Percentiles rank a stretch among this genome's conserved stretches.
Conservation (phyloP, 2,888 invertebrate genomes). For the Cheilosia urbana region DNA sequence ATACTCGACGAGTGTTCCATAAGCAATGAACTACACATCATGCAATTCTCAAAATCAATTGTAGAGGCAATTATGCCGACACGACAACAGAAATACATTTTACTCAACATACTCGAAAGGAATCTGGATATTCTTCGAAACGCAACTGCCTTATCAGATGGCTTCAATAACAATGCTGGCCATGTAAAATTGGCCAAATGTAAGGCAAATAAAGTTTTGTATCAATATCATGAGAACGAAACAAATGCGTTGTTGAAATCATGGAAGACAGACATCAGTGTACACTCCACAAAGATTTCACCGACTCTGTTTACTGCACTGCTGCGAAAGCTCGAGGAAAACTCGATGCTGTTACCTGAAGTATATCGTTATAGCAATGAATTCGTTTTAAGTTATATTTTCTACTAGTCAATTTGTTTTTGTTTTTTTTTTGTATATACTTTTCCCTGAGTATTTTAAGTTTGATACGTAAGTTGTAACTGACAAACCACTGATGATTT, state of each 20-base stretch:
- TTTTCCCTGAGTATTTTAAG: background rate
- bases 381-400: slow-evolving; percentile 80
- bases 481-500: background rate
- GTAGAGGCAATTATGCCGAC: slow-evolving; percentile 77
- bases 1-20: slow-evolving; percentile 74
- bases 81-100: slow-evolving; percentile 78
- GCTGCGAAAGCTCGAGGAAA: slow-evolving; percentile 77
- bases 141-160: slow-evolving; percentile 51
- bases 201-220: slow-evolving; percentile 77
- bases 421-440: slow-evolving; percentile 4
- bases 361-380: slow-evolving; percentile 79
- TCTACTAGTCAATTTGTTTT: slow-evolving; percentile 76
- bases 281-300: slow-evolving; percentile 79
- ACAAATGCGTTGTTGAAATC: slow-evolving; percentile 70
- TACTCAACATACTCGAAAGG: slow-evolving; percentile 81
- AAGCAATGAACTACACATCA: slow-evolving; percentile 64
- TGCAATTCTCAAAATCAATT: slow-evolving; percentile 79
- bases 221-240: slow-evolving; percentile 69
- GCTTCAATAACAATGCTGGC: slow-evolving; percentile 70
- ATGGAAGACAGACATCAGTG: slow-evolving; percentile 78
- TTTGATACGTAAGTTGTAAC: background rate
- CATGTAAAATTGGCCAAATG: slow-evolving; percentile 67
- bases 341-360: slow-evolving; percentile 79
- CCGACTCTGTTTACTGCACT: slow-evolving; percentile 79
- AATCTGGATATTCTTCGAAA: slow-evolving; percentile 79